These are phyloP conservation scores for Hypotaenidia okinawae DNA, from an alignment of 2,797 vertebrate species.

Conservation along the genomic window DNA sequence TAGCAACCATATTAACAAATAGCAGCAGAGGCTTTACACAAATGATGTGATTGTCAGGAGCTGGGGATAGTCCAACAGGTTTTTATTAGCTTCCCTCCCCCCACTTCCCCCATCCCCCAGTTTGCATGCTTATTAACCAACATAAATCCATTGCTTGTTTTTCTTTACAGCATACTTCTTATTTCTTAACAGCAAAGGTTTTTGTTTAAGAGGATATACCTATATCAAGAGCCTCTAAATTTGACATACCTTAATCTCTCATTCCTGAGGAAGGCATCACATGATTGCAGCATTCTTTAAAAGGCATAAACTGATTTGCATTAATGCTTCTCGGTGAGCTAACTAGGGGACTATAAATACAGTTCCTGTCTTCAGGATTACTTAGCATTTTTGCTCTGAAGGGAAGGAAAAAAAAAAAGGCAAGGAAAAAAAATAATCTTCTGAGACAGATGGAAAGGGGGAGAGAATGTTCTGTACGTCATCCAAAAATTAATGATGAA, in stretches of 20 bases:
- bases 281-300: slow-evolving; percentile 29
- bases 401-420: background rate
- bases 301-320: slow-evolving; percentile 41
- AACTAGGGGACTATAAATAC: slow-evolving; percentile 34
- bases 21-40: slow-evolving; percentile 1
- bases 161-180: background rate
- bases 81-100: background rate
- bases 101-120: background rate
- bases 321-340: background rate
- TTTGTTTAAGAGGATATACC: background rate
- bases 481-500: slow-evolving; percentile 1
- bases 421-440: background rate
- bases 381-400: slow-evolving; percentile 24
- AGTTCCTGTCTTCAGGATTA: slow-evolving; percentile 16
- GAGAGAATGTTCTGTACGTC: background rate
- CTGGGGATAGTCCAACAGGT: background rate
- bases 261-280: background rate
- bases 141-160: background rate
- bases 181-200: background rate
- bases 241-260: background rate
- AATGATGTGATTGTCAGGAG: background rate
- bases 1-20: slow-evolving; percentile 56
- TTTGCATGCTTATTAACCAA: background rate
- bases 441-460: background rate
- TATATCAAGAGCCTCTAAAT: background rate